Base-by-base conservation (phyloP, 1,140 invertebrate species). In the Homarus americanus region DNA sequence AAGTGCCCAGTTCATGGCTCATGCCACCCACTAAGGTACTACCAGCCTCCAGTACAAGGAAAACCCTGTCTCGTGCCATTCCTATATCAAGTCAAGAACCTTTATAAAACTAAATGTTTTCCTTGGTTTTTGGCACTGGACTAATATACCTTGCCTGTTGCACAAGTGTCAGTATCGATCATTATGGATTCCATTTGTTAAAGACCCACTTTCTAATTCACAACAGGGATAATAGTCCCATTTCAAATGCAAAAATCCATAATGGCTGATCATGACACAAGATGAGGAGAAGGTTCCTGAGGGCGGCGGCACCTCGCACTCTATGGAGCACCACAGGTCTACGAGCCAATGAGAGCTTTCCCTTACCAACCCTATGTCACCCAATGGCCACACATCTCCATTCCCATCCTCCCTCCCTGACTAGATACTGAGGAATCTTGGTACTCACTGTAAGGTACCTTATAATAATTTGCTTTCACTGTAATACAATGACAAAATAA, bases 121-220 rank as follows among this genome's bases (percentile, higher is more conserved):
- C 87, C 87, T 90, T 90, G 87, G 82, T 75, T 90, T 90, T 90
- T 90, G 87, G 87, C 87, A 90, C 87, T 90, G 87, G 87, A 90
- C 87, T 90, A 87, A 83, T 90, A 83, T 90, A 90, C 72, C 80
- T 90, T 90, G 87, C 87, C 87, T 69, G 87, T 75, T 90, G 87
- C 87, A 83, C 69, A 58, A 44, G 82, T 75, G 87, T 38, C 79
- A 75, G 28, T 75, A 75, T 76, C 82, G 40, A 83, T 73, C 87
- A 90, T 90, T 49, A 90, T 75, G 80, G 80, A 82, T 85, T 76
- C 40, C 83, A 73, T 41, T 44, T 44, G 83, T n/a, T 53, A 85
- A 58, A 36, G 28, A 63, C 49, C 41, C 76, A 63, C 58, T 63
- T 78, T 82, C 44, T 82, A 38, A 63, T 82, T 82, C 32, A 63